Evolutionary conservation across 1,140 invertebrate genomes (phyloP), one percentile per base, ranked within the genome.

Genomic region (Vanessa tameamea): DNA sequence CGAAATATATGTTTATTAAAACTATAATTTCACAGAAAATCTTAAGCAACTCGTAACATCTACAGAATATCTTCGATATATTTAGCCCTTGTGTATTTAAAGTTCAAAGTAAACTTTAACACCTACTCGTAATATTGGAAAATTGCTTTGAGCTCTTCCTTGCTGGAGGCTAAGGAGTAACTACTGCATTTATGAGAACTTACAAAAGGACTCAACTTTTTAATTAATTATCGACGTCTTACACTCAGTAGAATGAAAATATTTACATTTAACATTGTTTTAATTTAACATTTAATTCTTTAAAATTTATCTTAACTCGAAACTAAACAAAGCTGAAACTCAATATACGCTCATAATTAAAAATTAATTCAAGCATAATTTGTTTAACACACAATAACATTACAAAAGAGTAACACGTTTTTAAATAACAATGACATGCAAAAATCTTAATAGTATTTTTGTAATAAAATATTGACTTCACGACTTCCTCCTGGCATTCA

Each of bases 81-180:
- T 6, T 4, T 6, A 51, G 48, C 48, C 3, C n/a, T 51, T n/a
- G 48, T 51, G 13, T 51, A 51, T 51, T 51, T n/a, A 51, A 51
- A 51, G 48, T 51, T 14, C n/a, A 51, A 51, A 51, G 48, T 51
- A 51, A 51, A 51, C 48, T 51, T 14, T 51, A 51, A 51, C 48
- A 51, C 48, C 48, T 51, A 31, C 26, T 31, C 26, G 26, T 31
- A 51, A 51, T 15, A 51, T 51, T 51, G 14, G n/a, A 6, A 51
- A 51, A 51, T 51, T 14, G 48, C 48, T 51, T 14, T 51, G 48
- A 51, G n/a, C 12, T 51, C 11, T 15, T n/a, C n/a, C 13, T n/a
- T 51, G 48, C 48, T 51, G n/a, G 48, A 5, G 48, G 48, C 48
- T 14, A 51, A 51, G 48, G 3, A 51, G n/a, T 15, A 51, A 51